Evolutionary conservation across 2,888 invertebrate genomes (phyloP).

Genomic region (Cistogaster globosa): DNA sequence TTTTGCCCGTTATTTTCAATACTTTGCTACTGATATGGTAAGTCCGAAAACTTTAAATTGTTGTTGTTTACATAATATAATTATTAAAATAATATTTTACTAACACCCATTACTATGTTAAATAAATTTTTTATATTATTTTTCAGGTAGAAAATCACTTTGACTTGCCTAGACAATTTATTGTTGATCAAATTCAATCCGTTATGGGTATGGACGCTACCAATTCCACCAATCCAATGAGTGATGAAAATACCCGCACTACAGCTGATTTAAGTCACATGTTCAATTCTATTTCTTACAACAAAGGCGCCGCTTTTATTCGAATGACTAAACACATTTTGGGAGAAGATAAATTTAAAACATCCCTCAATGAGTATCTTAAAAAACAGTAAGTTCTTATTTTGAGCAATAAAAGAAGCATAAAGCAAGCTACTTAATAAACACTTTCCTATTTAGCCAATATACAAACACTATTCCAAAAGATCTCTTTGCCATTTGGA

Average conservation of each 20-base stretch:
- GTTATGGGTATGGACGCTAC: slow-evolving; percentile 86
- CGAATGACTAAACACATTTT: slow-evolving; percentile 88
- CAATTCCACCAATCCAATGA: slow-evolving; percentile 85
- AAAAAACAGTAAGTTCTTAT: slow-evolving; percentile 75
- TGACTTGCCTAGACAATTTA: slow-evolving; percentile 88
- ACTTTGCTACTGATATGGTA: slow-evolving; percentile 84
- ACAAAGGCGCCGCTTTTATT: slow-evolving; percentile 87
- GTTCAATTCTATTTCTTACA: slow-evolving; percentile 88
- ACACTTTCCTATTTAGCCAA: slow-evolving; percentile 69
- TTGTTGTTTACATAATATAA: neutral
- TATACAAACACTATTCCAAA: slow-evolving; percentile 83
- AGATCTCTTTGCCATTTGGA: slow-evolving; percentile 84
- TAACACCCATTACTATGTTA: no score
- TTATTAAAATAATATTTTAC: neutral
- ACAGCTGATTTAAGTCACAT: slow-evolving; percentile 85
- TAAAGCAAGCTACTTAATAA: neutral
- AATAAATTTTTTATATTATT: neutral
- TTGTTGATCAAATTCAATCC: slow-evolving; percentile 87
- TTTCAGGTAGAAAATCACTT: slow-evolving; percentile 85
- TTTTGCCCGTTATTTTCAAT: slow-evolving; percentile 90
- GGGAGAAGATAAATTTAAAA: slow-evolving; percentile 84
- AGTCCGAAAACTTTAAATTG: neutral
- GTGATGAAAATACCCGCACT: slow-evolving; percentile 84
- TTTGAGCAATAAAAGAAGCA: neutral
- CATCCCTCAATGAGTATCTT: slow-evolving; percentile 85